phyloP scores from a whole-genome alignment of 2,888 invertebrate species.

The Eupeodes luniger region DNA sequence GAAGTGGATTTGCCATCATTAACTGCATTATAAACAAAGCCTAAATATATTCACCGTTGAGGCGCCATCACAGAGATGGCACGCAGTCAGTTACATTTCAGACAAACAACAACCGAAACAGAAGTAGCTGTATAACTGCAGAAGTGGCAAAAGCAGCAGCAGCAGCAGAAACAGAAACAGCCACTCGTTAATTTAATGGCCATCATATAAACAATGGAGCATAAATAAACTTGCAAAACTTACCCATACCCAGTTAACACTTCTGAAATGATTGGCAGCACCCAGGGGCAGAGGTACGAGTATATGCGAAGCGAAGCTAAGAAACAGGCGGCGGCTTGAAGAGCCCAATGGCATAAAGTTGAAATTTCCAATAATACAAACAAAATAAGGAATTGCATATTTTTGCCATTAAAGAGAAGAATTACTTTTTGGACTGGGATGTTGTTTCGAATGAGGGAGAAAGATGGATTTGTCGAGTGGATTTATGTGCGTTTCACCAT shows the following conservation, averaged over 20 bases:
- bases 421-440: background rate
- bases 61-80: slow-evolving; percentile 66
- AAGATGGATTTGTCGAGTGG: slow-evolving; percentile 50
- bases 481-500: slow-evolving; percentile 60
- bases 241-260: slow-evolving; percentile 60
- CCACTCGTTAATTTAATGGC: slow-evolving; percentile 71
- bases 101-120: slow-evolving; percentile 25
- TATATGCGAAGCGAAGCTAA: background rate
- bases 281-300: no score
- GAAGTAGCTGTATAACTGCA: no score
- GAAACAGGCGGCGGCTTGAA: background rate
- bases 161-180: slow-evolving; percentile 14
- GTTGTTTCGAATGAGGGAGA: background rate
- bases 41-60: slow-evolving; percentile 55
- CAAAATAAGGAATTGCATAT: slow-evolving; percentile 17
- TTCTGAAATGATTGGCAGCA: slow-evolving; percentile 65
- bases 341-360: slow-evolving; percentile 4
- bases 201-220: slow-evolving; percentile 67
- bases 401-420: slow-evolving; percentile 23
- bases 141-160: no score
- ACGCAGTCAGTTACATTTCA: slow-evolving; percentile 40
- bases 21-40: slow-evolving; percentile 65
- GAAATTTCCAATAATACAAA: background rate
- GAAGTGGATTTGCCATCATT: slow-evolving; percentile 62
- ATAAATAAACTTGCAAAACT: slow-evolving; percentile 72